Conservation (phyloP, 2,797 vertebrate species). For the Sebastes kiyomatsui region DNA sequence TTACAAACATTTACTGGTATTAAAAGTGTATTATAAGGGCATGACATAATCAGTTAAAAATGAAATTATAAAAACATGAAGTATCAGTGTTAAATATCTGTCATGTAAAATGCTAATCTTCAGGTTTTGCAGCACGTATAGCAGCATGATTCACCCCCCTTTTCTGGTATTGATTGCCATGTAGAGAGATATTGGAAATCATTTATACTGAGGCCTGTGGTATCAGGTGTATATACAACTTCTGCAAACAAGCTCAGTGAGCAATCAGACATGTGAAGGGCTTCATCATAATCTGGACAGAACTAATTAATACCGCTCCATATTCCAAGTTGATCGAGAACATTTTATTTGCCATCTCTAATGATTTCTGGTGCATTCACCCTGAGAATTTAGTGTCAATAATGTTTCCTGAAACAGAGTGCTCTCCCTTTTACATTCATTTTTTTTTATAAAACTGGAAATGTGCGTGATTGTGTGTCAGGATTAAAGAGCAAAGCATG, state of each 20-base stretch:
- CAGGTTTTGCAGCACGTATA: background rate
- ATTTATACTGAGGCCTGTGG: constrained; percentile 12
- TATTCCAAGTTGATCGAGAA: background rate
- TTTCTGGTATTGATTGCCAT: constrained; percentile 14
- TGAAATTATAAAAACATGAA: background rate
- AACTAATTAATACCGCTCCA: background rate
- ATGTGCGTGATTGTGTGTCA: background rate
- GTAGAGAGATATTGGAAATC: constrained; percentile 44
- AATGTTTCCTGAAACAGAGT: background rate
- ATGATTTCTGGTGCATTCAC: background rate
- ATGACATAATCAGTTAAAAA: background rate
- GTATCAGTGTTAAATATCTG: background rate
- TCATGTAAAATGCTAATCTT: constrained; percentile 6
- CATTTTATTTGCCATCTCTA: background rate
- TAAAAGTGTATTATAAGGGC: background rate
- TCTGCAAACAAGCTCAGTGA: constrained; percentile 31
- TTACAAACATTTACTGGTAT: background rate
- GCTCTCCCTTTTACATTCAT: too few species aligned
- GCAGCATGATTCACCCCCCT: background rate
- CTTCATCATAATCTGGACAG: constrained; percentile 1
- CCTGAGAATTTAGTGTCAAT: background rate
- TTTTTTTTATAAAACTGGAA: background rate
- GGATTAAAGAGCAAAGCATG: background rate
- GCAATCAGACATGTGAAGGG: constrained; percentile 17
- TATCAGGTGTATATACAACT: constrained; percentile 29